Evolutionary conservation across 2,113 vertebrate species (phyloP).

Genomic region (Notechis scutatus): DNA sequence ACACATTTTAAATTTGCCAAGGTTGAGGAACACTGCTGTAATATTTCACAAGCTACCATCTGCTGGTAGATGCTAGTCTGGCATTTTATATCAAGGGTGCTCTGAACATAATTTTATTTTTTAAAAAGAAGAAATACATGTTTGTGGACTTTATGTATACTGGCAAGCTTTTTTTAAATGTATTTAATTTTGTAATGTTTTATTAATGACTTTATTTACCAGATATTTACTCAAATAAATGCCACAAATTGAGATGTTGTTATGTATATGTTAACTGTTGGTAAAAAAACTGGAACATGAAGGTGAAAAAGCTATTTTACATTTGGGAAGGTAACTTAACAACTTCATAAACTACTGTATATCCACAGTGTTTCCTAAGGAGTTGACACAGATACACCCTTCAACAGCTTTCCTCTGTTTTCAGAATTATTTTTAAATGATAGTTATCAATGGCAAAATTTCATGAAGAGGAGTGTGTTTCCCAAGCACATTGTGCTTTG

Average conservation of each 20-base stretch:
- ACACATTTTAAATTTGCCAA: neutral
- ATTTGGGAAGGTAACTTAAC: neutral
- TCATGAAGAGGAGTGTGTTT: neutral
- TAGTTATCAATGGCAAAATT: neutral
- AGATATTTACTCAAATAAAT: slow-evolving; percentile 83
- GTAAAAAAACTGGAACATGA: slow-evolving; percentile 27
- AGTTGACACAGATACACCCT: neutral
- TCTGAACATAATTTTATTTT: slow-evolving; percentile 81
- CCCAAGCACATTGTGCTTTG: neutral
- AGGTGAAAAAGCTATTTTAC: neutral
- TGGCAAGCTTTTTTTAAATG: slow-evolving; percentile 78
- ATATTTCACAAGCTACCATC: slow-evolving; percentile 59
- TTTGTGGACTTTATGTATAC: slow-evolving; percentile 78
- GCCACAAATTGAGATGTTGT: slow-evolving; percentile 71
- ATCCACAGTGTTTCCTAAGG: neutral
- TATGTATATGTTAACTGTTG: slow-evolving; percentile 37
- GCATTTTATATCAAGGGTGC: slow-evolving; percentile 82
- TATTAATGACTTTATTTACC: slow-evolving; percentile 77
- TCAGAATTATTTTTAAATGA: neutral
- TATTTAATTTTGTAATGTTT: slow-evolving; percentile 84
- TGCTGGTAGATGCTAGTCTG: slow-evolving; percentile 60
- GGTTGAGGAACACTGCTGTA: neutral
- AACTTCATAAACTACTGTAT: neutral
- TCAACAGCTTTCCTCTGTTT: neutral
- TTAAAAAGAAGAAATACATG: slow-evolving; percentile 68